Evolutionary conservation across 2,113 vertebrate species (phyloP), one percentile per base, ranked within the genome.

Genomic region (Atrichornis clamosus): DNA sequence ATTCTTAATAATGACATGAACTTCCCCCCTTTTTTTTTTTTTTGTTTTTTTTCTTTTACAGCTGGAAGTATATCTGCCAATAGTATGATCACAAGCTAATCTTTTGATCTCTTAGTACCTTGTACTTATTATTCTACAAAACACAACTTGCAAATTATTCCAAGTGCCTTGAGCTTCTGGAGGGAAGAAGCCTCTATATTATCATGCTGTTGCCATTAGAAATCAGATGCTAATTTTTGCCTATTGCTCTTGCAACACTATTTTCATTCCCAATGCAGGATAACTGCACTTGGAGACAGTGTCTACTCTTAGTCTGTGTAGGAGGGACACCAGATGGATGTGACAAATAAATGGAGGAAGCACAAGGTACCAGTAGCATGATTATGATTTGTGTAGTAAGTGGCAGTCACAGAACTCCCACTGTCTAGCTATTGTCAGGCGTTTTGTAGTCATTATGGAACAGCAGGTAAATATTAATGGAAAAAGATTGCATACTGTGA

Each of bases 381-480:
- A 88, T 93, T 77, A 67, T 84, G 93, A 91, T 96, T 77, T 20
- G 19, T 84, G 82, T 72, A 70, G 46, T 63, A 88, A 92, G 90
- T 73, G 83, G 75, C 85, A 96, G 91, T 77, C 72, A 53, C 87
- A 93, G 93, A 91, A 93, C 95, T 95, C 95, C 91, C 93, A 96
- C 95, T 84, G 94, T 90, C 87, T 95, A 69, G 79, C 46, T 96
- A 93, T 95, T 95, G 87, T 96, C 7, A 7, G 44, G 82, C 3
- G 0, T 91, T 96, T 94, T 96, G 91, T 85, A 96, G 90, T 94
- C 78, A 91, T 96, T 96, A 92, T 56, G 75, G 42, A 95, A 86
- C 94, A 96, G 93, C 90, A 97, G 91, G 93, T 95, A 91, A 95
- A 96, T 95, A 94, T 95, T 95, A 96, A 94, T 86, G 59, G 87